Percentiles rank a stretch among this genome's conserved stretches.
Evolutionary conservation across 2,888 invertebrate genomes (phyloP).

Genomic region (Cistogaster globosa): DNA sequence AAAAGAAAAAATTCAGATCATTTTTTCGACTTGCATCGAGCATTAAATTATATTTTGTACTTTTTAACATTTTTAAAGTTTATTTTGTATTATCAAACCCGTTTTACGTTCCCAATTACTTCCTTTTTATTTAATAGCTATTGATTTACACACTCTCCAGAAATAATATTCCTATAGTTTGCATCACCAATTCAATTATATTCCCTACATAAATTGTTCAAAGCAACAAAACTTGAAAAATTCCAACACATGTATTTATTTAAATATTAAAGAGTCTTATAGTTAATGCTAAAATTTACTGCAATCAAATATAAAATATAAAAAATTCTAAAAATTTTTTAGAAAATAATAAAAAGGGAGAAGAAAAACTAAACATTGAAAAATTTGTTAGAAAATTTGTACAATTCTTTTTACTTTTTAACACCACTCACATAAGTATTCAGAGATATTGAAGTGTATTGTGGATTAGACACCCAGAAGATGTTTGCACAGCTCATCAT

Average conservation of each 20-base stretch:
- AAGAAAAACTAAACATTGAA: conserved; percentile 32
- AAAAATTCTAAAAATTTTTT: background rate
- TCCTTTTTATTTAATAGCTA: conserved; percentile 4
- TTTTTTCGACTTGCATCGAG: no score
- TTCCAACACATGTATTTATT: conserved; percentile 47
- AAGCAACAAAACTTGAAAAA: conserved; percentile 7
- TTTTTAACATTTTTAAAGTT: no score
- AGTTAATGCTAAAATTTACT: conserved; percentile 38
- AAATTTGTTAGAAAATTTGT: conserved; percentile 49
- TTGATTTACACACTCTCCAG: background rate
- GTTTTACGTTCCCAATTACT: background rate
- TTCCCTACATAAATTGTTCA: background rate
- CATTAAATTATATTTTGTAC: no score
- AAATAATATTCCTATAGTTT: no score
- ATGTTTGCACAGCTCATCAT: conserved; percentile 40
- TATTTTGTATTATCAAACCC: no score
- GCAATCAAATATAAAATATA: conserved; percentile 19
- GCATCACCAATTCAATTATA: background rate
- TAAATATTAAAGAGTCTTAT: conserved; percentile 29
- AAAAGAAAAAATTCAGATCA: no score
- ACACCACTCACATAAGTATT: conserved; percentile 8
- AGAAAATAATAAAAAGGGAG: conserved; percentile 14
- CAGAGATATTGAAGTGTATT: conserved; percentile 6
- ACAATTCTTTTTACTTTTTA: conserved; percentile 8
- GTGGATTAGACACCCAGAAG: conserved; percentile 24